Percentiles rank a stretch among this genome's conserved stretches.
phyloP scores from a whole-genome alignment of 2,797 vertebrate species.

The Coendou prehensilis region DNA sequence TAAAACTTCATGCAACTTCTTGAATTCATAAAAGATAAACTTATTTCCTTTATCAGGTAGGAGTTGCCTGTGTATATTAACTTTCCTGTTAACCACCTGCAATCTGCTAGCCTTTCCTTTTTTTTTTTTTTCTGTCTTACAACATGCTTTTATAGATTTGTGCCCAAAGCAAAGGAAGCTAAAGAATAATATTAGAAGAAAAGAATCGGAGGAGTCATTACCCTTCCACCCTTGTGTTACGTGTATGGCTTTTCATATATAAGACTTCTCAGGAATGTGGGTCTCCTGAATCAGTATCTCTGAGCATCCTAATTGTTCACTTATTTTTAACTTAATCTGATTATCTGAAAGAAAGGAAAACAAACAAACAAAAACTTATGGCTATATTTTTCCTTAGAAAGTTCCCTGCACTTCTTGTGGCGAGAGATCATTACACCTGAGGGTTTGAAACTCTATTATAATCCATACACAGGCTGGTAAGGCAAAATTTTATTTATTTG shows the following conservation, averaged over 20 bases:
- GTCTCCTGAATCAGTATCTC: background rate
- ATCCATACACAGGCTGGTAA: conserved; percentile 98
- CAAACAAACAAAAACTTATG: conserved; percentile 43
- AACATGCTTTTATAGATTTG: conserved; percentile 7
- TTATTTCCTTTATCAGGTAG: background rate
- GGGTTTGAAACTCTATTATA: conserved; percentile 96
- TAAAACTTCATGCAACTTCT: background rate
- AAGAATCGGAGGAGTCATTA: background rate
- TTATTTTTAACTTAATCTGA: conserved; percentile 54
- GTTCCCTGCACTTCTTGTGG: conserved; percentile 96
- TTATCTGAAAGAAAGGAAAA: conserved; percentile 55
- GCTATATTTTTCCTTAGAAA: conserved; percentile 89
- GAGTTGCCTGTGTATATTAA: background rate
- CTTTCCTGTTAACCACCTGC: background rate
- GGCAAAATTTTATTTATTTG: conserved; percentile 79
- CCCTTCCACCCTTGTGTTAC: background rate
- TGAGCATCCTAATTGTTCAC: background rate
- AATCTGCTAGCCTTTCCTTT: background rate
- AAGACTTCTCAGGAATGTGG: background rate
- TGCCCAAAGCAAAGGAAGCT: conserved; percentile 14
- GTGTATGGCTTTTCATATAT: background rate
- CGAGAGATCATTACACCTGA: conserved; percentile 94
- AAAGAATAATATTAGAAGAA: conserved; percentile 13
- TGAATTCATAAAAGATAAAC: conserved; percentile 4
- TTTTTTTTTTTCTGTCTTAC: conserved; percentile 28